Conservation (phyloP, 2,888 invertebrate species). For the Cephus rjabovi region DNA sequence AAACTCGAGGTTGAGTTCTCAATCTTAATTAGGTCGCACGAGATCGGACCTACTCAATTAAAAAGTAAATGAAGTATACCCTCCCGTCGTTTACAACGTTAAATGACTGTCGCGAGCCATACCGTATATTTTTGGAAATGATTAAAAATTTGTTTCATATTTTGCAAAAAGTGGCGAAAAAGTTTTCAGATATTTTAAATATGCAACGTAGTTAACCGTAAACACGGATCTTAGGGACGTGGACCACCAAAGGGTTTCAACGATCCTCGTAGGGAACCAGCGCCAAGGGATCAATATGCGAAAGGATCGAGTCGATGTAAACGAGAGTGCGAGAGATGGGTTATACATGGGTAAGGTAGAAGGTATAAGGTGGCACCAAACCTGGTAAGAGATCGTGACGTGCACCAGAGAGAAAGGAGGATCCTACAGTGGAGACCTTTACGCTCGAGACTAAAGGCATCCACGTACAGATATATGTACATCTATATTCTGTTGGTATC, state of each 20-base stretch:
- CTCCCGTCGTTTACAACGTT: not conserved
- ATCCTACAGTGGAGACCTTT: conserved; percentile 57
- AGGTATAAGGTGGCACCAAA: conserved; percentile 15
- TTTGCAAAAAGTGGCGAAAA: too few species aligned
- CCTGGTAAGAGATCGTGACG: conserved; percentile 49
- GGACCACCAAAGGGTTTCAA: not conserved
- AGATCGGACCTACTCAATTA: not conserved
- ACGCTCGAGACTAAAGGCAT: conserved; percentile 31
- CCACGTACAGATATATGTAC: conserved; percentile 3
- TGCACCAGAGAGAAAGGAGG: conserved; percentile 56
- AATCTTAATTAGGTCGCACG: not conserved
- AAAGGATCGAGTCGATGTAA: conserved; percentile 12
- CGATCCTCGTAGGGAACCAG: not conserved
- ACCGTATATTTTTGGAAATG: too few species aligned
- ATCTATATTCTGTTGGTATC: not conserved
- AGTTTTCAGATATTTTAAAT: not conserved
- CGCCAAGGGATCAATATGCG: not conserved
- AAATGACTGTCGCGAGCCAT: not conserved
- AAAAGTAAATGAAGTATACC: not conserved
- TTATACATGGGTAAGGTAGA: conserved; percentile 11
- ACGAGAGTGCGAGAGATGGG: conserved; percentile 11
- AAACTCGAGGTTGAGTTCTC: not conserved
- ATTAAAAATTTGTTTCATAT: too few species aligned
- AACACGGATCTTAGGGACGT: not conserved
- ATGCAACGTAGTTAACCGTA: not conserved